Base-by-base conservation (phyloP, 30 jellyfish, hydroid and myxozoan species). In the Morbakka virulenta region DNA sequence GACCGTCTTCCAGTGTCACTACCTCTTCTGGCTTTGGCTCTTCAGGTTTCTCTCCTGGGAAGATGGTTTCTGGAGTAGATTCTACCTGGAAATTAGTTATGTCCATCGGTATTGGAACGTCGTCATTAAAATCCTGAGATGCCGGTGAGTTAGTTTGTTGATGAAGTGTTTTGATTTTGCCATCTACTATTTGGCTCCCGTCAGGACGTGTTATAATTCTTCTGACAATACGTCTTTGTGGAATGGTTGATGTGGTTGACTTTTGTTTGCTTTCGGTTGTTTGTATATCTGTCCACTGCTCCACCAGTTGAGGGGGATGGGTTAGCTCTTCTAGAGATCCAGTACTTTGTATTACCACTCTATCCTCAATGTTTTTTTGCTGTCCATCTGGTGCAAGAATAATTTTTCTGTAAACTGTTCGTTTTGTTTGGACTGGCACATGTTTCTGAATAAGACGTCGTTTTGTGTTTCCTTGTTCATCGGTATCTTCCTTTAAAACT, bases 101-200 rank as follows among this genome's bases (percentile, higher is more conserved):
- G n/a, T n/a, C n/a, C n/a, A n/a, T n/a, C n/a, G n/a, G n/a, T n/a
- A n/a, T n/a, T n/a, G n/a, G n/a, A n/a, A n/a, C n/a, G n/a, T n/a
- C n/a, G n/a, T n/a, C n/a, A n/a, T n/a, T n/a, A n/a, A n/a, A n/a
- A n/a, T n/a, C n/a, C n/a, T n/a, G n/a, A n/a, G n/a, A n/a, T n/a
- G n/a, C n/a, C n/a, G n/a, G n/a, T n/a, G n/a, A n/a, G n/a, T n/a
- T n/a, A n/a, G n/a, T n/a, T n/a, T n/a, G n/a, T n/a, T n/a, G n/a
- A n/a, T n/a, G n/a, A n/a, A n/a, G n/a, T n/a, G n/a, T 32, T 62
- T n/a, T n/a, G n/a, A n/a, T n/a, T n/a, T n/a, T n/a, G n/a, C n/a
- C 96, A 12, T 76, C 83, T 47, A 65, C 96, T 27, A 67, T 67
- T 34, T 62, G 77, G 2, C 93, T 86, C 29, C 96, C 96, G 50